These are phyloP conservation scores for Hippopotamyrus pictus DNA, from an alignment of 2,797 vertebrate genomes.

Conservation along the genomic window DNA sequence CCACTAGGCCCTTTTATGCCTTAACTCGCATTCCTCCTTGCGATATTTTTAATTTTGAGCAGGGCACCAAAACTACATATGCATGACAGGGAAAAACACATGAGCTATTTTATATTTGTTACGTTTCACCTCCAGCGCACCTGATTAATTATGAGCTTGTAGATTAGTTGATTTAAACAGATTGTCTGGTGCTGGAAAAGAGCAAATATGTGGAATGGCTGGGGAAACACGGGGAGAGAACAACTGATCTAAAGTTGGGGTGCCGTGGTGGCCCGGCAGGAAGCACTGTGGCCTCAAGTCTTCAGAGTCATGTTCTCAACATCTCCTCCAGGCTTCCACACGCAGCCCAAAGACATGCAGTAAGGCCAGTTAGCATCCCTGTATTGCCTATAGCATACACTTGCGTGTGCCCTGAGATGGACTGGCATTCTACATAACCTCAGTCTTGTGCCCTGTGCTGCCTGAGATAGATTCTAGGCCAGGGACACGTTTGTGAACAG, in stretches of 20 bases:
- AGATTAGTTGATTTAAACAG: conserved; percentile 10
- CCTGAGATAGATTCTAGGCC: not conserved
- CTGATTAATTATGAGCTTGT: conserved; percentile 7
- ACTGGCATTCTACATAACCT: not conserved
- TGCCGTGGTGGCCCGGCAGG: not conserved
- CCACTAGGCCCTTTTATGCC: not conserved
- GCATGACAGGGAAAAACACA: not conserved
- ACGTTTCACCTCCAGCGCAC: conserved; percentile 4
- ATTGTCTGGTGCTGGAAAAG: not conserved
- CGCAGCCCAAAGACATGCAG: not conserved
- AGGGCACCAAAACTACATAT: not conserved
- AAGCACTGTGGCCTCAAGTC: not conserved
- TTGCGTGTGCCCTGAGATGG: not conserved
- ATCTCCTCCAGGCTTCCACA: not conserved
- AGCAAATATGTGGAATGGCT: not conserved
- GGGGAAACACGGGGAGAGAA: not conserved
- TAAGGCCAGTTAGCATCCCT: not conserved
- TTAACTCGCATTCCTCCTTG: not conserved
- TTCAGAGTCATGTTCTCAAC: not conserved
- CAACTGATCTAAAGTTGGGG: not conserved
- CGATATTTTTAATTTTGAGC: not conserved
- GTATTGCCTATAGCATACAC: not conserved
- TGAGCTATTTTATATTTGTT: conserved; percentile 5
- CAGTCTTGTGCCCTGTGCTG: not conserved
- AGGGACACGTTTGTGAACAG: not conserved